These are phyloP conservation scores for Netta rufina DNA, from an alignment of 2,797 vertebrate species.

Conservation along the genomic window DNA sequence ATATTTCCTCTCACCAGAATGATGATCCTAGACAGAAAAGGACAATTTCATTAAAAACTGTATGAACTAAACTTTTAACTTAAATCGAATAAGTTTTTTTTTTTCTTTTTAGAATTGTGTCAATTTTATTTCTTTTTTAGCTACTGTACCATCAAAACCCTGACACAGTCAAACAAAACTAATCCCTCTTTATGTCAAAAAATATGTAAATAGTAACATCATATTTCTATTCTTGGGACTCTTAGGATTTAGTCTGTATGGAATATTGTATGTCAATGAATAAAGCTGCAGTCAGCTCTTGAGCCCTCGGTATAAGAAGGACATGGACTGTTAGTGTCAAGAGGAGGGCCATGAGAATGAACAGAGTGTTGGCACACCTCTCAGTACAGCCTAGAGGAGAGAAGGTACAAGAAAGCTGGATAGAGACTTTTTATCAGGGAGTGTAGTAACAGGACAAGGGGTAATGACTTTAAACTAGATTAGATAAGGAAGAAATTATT, in stretches of 20 bases:
- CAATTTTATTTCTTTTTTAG: not conserved
- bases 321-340: too few species aligned
- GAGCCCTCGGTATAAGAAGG: too few species aligned
- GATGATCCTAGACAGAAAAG: not conserved
- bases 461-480: too few species aligned
- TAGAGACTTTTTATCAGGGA: too few species aligned
- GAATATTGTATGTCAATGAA: not conserved
- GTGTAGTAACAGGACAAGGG: too few species aligned
- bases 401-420: too few species aligned
- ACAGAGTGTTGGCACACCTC: too few species aligned
- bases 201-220: not conserved
- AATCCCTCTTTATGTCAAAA: not conserved
- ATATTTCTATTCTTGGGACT: not conserved
- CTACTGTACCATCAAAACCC: not conserved
- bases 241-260: not conserved
- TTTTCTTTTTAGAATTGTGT: not conserved
- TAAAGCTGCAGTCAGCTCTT: too few species aligned
- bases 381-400: too few species aligned
- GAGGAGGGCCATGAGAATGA: too few species aligned
- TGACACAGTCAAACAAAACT: not conserved
- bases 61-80: not conserved
- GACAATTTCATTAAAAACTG: not conserved
- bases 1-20: not conserved
- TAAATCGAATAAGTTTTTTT: not conserved
- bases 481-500: too few species aligned